Evolutionary conservation across 92 coral and sea anemone genomes (phyloP), one percentile per base, ranked within the genome.

Genomic region (Porites divaricata): DNA sequence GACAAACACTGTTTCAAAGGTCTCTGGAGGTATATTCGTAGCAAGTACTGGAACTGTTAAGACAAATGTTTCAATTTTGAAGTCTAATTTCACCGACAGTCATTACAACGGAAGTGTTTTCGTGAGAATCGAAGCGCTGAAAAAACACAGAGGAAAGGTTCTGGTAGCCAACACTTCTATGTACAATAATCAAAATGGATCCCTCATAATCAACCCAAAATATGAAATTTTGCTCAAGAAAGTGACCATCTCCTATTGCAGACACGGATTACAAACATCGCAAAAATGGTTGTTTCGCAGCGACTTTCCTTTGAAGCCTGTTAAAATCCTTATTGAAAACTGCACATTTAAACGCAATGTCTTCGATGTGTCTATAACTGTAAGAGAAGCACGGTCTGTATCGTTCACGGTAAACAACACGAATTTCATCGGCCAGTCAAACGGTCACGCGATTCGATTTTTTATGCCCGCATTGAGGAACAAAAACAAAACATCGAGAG

Each of bases 331-430:
- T 25, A 72, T 82, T n/a, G 72, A 72, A 17, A 73, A n/a, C 35
- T 82, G 78, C 64, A 59, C 52, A 7, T 82, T 82, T 35, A 72
- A 62, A 63, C 57, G 51, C 9, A 82, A 82, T 8, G 63, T 49
- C 16, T 72, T 48, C 49, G 86, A 82, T 24, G 15, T 73, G 14
- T 59, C 63, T 15, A 23, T 73, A 8, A 72, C 48, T 48, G 21
- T 82, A 10, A 21, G 63, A 23, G 25, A 82, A n/a, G 70, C 79
- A 14, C 12, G 28, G 0, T 82, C 72, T 4, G 79, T 82, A 22
- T 62, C 16, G 72, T 45, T 82, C 45, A 26, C 54, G 45, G 53
- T 82, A 20, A 25, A 4, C 9, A 63, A 82, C 79, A 14, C 79
- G 1, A 17, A 62, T 75, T 71, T 82, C 28, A 49, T 25, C 5